phyloP scores from a whole-genome alignment of 2,797 vertebrate genomes.

The Takifugu rubripes region DNA sequence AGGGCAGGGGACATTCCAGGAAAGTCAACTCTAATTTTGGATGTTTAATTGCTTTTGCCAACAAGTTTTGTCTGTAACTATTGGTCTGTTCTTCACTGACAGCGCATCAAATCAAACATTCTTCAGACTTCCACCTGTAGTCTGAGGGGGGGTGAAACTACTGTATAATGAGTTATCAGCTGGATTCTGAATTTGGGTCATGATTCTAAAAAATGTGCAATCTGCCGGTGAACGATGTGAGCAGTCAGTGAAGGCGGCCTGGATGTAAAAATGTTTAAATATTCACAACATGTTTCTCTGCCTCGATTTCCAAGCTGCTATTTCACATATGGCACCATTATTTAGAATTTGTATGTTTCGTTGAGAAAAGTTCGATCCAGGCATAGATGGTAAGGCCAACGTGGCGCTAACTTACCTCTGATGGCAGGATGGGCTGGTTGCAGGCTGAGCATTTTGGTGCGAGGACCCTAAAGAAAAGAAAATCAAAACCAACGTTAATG shows the following conservation, averaged over 20 bases:
- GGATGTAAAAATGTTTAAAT: too few species aligned
- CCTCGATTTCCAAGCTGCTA: too few species aligned
- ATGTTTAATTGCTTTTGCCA: conserved; percentile 47
- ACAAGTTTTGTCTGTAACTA: conserved; percentile 14
- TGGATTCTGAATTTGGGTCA: conserved; percentile 4
- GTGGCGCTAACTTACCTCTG: conserved; percentile 79
- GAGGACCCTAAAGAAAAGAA: conserved; percentile 77
- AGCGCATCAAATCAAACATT: conserved; percentile 2
- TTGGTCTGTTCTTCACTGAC: background rate
- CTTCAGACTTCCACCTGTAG: conserved; percentile 10
- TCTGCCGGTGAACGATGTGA: too few species aligned
- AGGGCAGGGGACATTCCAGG: conserved; percentile 52
- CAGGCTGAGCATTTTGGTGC: conserved; percentile 95
- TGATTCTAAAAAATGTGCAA: background rate
- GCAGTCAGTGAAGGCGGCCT: too few species aligned
- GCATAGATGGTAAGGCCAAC: background rate
- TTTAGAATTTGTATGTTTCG: background rate
- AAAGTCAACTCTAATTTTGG: conserved; percentile 62
- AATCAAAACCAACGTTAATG: conserved; percentile 1
- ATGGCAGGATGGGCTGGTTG: conserved; percentile 90
- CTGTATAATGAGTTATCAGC: conserved; percentile 1
- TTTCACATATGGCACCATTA: background rate
- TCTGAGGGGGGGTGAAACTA: conserved; percentile 11
- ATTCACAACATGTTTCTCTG: too few species aligned
- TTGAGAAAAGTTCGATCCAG: background rate